These are phyloP conservation scores for Tachina lurida DNA, from an alignment of 2,888 invertebrate species.

Conservation along the genomic window DNA sequence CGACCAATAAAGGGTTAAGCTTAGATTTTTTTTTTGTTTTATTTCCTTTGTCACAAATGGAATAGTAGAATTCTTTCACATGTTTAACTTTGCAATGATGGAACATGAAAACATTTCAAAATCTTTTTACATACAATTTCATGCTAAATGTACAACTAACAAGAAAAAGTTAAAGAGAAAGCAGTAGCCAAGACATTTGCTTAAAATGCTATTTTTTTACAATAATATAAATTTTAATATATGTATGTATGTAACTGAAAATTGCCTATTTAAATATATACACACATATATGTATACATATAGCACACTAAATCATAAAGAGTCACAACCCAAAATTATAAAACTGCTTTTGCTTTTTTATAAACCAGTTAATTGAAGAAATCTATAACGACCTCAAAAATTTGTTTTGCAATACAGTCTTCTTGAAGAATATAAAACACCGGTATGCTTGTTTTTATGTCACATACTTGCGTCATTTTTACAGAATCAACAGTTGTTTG, in stretches of 20 bases:
- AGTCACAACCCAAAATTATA: too few species aligned
- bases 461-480: too few species aligned
- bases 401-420: too few species aligned
- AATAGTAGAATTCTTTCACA: slow-evolving; percentile 53
- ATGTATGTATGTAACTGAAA: too few species aligned
- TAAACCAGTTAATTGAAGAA: too few species aligned
- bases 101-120: slow-evolving; percentile 68
- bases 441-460: too few species aligned
- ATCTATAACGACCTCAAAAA: too few species aligned
- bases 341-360: too few species aligned
- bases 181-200: slow-evolving; percentile 1
- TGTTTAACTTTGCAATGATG: slow-evolving; percentile 64
- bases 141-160: slow-evolving; percentile 45
- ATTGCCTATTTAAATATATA: slow-evolving; percentile 12
- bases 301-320: too few species aligned
- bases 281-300: neutral
- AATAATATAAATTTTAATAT: slow-evolving; percentile 7
- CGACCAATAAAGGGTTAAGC: slow-evolving; percentile 70
- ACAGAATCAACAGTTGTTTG: too few species aligned
- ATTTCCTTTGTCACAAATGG: slow-evolving; percentile 32
- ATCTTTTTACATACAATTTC: slow-evolving; percentile 65
- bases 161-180: slow-evolving; percentile 15
- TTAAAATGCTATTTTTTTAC: slow-evolving; percentile 13
- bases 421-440: too few species aligned
- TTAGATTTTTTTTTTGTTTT: slow-evolving; percentile 30